Base-by-base conservation (phyloP, 2,113 vertebrate species). In the Prietella phreatophila region DNA sequence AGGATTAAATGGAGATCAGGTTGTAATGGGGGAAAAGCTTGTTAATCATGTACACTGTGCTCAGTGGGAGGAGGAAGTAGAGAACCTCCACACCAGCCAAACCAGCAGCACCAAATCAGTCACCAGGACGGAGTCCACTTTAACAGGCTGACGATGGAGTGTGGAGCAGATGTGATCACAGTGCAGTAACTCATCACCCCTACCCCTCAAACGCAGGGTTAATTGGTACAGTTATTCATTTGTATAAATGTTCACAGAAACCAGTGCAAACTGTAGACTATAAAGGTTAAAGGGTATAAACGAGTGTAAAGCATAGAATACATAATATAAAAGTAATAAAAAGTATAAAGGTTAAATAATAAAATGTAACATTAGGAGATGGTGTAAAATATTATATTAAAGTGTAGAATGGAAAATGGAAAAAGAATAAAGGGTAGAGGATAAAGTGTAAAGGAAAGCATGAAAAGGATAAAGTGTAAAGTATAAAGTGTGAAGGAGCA, bases 171-270 rank as follows among this genome's bases (percentile, higher is more conserved):
- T 93, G 94, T 84, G 89, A 86, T 78, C 22, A 30, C 78, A 50
- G 53, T 9, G 65, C 19, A 36, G 39, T 22, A 75, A 6, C 36
- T 75, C 73, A 47, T 2, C 42, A 78, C 20, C 25, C 19, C 8
- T 20, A 58, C 25, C 88, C 85, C 89, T 89, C 91, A 56, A 87
- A 63, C 73, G 85, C 83, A 91, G 90, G 78, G 88, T 86, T 94
- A 94, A 95, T 92, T 91, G 90, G 91, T 89, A 88, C 88, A 86
- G 81, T 94, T 90, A 90, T 89, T 93, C 91, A 93, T 88, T 50
- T 80, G 89, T 78, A 58, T 90, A 85, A 86, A 89, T 90, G 87
- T 87, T 85, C 19, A 75, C 71, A 39, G 6, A 20, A 39, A 19
- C 33, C 71, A 39, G 36, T 14, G 39, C 2, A 0, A 25, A 50